Evolutionary conservation across 2,888 invertebrate genomes (phyloP), one percentile per base, ranked within the genome.

Genomic region (Argyra leucocephala): DNA sequence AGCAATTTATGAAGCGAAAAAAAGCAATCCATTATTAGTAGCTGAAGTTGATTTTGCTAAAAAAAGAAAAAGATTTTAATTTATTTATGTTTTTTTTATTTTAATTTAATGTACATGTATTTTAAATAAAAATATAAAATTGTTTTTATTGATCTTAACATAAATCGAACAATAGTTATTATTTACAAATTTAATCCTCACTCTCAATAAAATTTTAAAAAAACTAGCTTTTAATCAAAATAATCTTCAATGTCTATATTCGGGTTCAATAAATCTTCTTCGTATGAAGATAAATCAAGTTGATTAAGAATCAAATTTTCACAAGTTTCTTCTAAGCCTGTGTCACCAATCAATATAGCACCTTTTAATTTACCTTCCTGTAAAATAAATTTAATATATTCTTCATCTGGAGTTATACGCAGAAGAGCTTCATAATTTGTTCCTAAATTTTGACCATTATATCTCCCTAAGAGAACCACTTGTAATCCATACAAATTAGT

Each of bases 231-330:
- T 69, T 80, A 98, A 84, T 99, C 99, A 86, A 99, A 99, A 82
- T 95, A 99, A 82, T 99, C 99, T 80, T 98, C 98, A 74, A 99
- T 93, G 77, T 99, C 98, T 74, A 99, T 90, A n/a, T n/a, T n/a
- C n/a, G 97, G 96, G 83, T 99, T 90, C 10, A 99, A 83, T 71
- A 99, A 87, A 78, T 96, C 90, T 78, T 96, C 93, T 65, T 94
- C 96, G 78, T 90, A 91, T 12, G 86, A 83, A 65, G 88, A 88
- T 66, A 99, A 82, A n/a, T n/a, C n/a, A n/a, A 95, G 84, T 76
- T 95, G 90, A 82, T 98, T 94, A 37, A 98, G 83, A 74, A 99
- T 98, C 67, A 99, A 83, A 82, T 99, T 98, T 81, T 99, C 98
- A 80, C 96, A 93, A 78, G 93, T 96, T 82, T 99, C 99, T 77